A percentile compares a stretch with the other conserved stretches of the same genome.
Evolutionary conservation across 2,888 invertebrate genomes (phyloP).

Genomic region (Amblyjoppa fuscipennis): DNA sequence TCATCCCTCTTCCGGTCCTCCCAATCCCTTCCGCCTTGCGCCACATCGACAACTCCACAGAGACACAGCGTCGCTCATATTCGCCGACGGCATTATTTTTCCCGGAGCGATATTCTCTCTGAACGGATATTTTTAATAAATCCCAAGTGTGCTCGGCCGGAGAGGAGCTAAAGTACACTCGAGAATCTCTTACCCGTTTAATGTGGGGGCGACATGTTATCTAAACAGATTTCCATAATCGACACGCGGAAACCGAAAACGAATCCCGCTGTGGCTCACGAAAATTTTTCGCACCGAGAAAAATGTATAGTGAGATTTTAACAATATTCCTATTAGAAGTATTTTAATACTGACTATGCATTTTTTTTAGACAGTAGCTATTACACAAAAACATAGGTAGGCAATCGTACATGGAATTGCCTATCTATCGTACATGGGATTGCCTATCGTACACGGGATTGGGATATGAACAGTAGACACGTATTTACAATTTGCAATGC

Average conservation of each 20-base stretch:
- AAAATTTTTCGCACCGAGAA: background rate
- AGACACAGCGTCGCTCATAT: constrained; percentile 40
- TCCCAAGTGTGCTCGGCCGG: background rate
- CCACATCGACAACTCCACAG: constrained; percentile 52
- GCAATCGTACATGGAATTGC: background rate
- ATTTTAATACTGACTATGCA: background rate
- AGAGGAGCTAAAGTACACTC: background rate
- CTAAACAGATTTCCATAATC: background rate
- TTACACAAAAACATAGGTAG: background rate
- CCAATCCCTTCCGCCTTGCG: background rate
- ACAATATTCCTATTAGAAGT: background rate
- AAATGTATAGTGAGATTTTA: background rate
- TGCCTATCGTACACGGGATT: no score
- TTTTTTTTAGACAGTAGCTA: background rate
- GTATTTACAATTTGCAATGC: no score
- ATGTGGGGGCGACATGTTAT: background rate
- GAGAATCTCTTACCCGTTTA: background rate
- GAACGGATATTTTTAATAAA: constrained; percentile 26
- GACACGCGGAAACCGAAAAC: background rate
- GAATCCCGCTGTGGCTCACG: background rate
- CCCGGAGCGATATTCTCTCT: background rate
- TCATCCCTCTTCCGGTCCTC: background rate
- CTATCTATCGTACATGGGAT: no score
- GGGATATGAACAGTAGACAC: background rate
- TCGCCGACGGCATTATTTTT: constrained; percentile 35